phyloP scores from a whole-genome alignment of 1,140 invertebrate genomes.

The Apis cerana region DNA sequence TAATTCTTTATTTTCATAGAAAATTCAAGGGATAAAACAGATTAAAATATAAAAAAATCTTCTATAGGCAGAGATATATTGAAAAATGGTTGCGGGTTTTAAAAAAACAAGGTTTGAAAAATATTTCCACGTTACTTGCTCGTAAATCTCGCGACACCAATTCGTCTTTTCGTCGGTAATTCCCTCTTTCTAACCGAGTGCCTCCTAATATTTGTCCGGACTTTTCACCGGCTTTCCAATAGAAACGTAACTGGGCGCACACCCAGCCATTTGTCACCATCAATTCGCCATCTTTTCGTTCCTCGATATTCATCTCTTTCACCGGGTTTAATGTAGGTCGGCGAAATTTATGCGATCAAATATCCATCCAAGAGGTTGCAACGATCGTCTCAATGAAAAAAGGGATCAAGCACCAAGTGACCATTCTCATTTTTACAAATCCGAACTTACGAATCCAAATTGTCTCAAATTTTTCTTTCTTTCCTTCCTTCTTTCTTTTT shows the following conservation, averaged over 20 bases:
- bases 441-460: no score
- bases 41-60: no score
- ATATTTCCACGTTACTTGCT: neutral
- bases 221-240: neutral
- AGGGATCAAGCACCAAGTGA: neutral
- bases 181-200: neutral
- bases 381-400: neutral
- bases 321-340: conserved; percentile 40
- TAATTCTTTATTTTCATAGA: no score
- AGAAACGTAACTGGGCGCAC: neutral
- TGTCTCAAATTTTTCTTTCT: no score
- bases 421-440: neutral
- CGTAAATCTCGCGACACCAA: neutral
- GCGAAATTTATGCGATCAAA: conserved; percentile 53
- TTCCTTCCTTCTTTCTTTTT: no score
- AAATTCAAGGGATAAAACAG: no score
- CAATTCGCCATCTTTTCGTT: conserved; percentile 23
- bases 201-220: neutral
- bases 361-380: conserved; percentile 29
- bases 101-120: no score
- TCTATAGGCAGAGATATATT: neutral
- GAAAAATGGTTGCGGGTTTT: no score
- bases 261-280: conserved; percentile 40
- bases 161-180: neutral
- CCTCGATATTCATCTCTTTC: conserved; percentile 43